These are phyloP conservation scores for Rhinoderma darwinii DNA, from an alignment of 2,113 vertebrate genomes.

Conservation along the genomic window DNA sequence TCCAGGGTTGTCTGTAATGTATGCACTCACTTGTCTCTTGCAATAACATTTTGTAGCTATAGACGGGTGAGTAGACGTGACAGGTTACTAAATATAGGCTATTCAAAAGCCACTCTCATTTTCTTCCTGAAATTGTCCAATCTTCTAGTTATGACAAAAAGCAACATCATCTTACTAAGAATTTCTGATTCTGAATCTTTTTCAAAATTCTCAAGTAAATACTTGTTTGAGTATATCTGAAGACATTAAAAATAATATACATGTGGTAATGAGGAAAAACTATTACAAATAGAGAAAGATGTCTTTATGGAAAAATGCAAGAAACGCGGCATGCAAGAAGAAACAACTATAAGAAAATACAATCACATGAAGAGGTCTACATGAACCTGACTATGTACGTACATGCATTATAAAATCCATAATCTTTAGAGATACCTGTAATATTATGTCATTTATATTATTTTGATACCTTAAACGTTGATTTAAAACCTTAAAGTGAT, in stretches of 20 bases:
- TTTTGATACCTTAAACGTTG: no score
- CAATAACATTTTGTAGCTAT: conserved; percentile 3
- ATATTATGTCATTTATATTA: background rate
- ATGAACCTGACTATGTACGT: no score
- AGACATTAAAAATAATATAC: no score
- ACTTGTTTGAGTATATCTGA: background rate
- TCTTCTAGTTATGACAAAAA: background rate
- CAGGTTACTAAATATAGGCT: conserved; percentile 26
- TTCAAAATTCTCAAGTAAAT: background rate
- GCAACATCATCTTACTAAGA: background rate
- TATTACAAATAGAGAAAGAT: no score
- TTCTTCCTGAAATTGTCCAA: conserved; percentile 7
- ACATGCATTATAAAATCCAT: background rate
- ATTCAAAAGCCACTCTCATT: conserved; percentile 24
- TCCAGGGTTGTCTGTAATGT: conserved; percentile 8
- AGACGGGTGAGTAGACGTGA: conserved; percentile 23
- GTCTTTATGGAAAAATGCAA: no score
- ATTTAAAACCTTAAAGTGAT: no score
- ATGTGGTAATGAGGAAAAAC: no score
- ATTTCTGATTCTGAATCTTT: background rate
- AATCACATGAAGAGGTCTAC: no score
- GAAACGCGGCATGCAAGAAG: no score
- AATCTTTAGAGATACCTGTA: background rate
- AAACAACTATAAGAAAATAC: no score
- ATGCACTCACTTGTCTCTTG: conserved; percentile 40